Evolutionary conservation across 1,140 invertebrate species (phyloP).

Genomic region (Drosophila saltans): DNA sequence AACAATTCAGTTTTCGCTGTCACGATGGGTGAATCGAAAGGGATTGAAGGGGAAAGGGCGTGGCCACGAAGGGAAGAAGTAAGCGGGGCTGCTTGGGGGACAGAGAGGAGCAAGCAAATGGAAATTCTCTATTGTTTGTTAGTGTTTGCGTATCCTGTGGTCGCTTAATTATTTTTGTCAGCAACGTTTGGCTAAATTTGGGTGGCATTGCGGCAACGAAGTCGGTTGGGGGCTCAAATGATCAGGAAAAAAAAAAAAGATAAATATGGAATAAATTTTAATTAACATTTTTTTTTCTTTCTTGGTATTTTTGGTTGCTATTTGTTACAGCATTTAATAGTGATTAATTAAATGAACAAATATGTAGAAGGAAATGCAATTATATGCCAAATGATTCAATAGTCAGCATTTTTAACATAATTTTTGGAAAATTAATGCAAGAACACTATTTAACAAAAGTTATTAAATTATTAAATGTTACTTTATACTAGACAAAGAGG

Average conservation of each 20-base stretch:
- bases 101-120: neutral
- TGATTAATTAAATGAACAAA: slow-evolving; percentile 49
- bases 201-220: slow-evolving; percentile 6
- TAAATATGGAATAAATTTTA: slow-evolving; percentile 28
- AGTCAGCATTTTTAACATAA: neutral
- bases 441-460: no score
- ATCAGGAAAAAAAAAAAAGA: neutral
- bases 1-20: slow-evolving; percentile 25
- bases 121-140: slow-evolving; percentile 55
- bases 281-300: slow-evolving; percentile 7
- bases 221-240: neutral
- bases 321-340: slow-evolving; percentile 48
- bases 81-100: neutral
- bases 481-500: no score
- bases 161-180: slow-evolving; percentile 70
- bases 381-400: neutral
- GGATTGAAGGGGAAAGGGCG: no score
- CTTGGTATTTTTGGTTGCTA: neutral
- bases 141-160: slow-evolving; percentile 48
- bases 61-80: no score
- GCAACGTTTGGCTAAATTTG: slow-evolving; percentile 33
- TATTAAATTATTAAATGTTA: no score
- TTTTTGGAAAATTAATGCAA: no score
- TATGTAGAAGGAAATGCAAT: slow-evolving; percentile 5
- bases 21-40: neutral